Conservation (phyloP, 2,113 vertebrate genomes). For the Choloepus hoffmanni region DNA sequence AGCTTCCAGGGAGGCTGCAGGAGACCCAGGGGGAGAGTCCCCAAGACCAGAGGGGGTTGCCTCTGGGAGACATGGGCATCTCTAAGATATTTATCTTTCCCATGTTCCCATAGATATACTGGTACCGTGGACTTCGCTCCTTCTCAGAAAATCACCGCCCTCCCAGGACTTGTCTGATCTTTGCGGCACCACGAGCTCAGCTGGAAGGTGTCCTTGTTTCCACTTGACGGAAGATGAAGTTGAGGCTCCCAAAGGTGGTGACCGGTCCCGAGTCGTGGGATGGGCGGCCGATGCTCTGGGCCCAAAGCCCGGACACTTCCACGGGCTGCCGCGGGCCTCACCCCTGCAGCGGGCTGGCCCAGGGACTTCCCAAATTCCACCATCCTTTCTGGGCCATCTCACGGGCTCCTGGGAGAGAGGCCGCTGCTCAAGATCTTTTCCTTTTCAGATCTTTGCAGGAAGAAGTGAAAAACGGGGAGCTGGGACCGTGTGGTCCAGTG, state of each 20-base stretch:
- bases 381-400: neutral
- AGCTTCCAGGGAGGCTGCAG: neutral
- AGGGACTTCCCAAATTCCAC: neutral
- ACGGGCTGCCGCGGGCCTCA: fast-evolving
- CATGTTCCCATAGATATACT: neutral
- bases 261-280: neutral
- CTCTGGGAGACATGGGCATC: no score
- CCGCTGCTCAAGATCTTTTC: no score
- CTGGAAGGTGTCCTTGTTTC: neutral
- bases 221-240: neutral
- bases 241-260: neutral
- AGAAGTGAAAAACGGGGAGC: neutral
- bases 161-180: neutral
- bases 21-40: neutral
- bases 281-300: neutral
- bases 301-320: neutral
- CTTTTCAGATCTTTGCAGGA: neutral
- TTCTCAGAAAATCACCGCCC: fast-evolving
- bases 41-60: neutral
- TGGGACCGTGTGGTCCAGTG: neutral
- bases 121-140: neutral
- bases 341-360: neutral
- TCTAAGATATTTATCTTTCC: neutral
- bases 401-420: neutral
- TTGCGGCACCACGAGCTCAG: neutral